phyloP scores from a whole-genome alignment of 1,140 invertebrate species.

The Eumeta japonica region DNA sequence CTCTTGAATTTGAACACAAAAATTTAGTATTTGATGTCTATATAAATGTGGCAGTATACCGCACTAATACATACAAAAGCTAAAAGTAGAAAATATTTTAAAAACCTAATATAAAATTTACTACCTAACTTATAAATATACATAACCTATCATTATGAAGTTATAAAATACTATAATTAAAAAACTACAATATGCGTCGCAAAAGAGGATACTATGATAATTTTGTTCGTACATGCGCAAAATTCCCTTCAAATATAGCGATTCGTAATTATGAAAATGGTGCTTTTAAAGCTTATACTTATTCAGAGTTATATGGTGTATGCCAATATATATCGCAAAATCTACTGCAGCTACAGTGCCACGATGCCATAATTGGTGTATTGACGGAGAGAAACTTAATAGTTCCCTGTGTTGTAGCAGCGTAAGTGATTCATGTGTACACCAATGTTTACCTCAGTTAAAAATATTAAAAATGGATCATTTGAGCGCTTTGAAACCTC shows the following conservation, averaged over 20 bases:
- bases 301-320: conserved; percentile 41
- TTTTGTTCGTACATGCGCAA: conserved; percentile 39
- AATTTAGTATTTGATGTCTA: too few species aligned
- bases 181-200: background rate
- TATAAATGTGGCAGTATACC: too few species aligned
- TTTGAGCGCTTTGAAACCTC: too few species aligned
- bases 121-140: too few species aligned
- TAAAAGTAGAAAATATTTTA: too few species aligned
- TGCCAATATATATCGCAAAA: conserved; percentile 47
- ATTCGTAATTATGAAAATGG: conserved; percentile 27
- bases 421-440: conserved; percentile 27
- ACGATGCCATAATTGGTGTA: conserved; percentile 35
- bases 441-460: too few species aligned
- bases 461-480: too few species aligned
- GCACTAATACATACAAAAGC: too few species aligned
- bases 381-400: conserved; percentile 38
- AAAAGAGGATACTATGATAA: conserved; percentile 37
- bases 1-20: too few species aligned
- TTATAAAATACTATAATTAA: too few species aligned
- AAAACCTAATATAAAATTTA: too few species aligned
- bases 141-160: too few species aligned
- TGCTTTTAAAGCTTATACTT: conserved; percentile 29
- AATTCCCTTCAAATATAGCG: conserved; percentile 29
- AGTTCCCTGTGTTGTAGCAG: conserved; percentile 39
- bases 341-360: conserved; percentile 33